phyloP scores from a whole-genome alignment of 2,888 invertebrate species.

The Agonopterix subpropinquella region DNA sequence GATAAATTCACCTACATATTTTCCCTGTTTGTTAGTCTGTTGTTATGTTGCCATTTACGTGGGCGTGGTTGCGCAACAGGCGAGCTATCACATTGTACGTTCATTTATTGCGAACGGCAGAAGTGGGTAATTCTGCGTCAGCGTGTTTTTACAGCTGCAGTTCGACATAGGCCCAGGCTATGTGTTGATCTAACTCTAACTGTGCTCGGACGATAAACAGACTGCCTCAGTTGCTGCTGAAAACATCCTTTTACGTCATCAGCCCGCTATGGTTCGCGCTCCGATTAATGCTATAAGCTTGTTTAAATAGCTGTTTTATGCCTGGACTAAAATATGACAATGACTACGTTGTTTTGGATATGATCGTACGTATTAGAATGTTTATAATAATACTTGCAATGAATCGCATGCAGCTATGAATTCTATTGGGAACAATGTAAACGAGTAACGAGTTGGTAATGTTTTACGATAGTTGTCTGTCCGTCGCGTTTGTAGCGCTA shows the following conservation, averaged over 20 bases:
- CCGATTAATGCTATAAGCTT: slow-evolving; percentile 27
- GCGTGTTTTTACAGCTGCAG: slow-evolving; percentile 70
- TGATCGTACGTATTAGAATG: too few relatives aligned
- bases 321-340: slow-evolving; percentile 18
- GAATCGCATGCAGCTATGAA: background rate
- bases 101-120: slow-evolving; percentile 42
- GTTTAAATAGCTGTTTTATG: slow-evolving; percentile 8
- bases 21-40: slow-evolving; percentile 20
- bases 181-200: slow-evolving; percentile 43
- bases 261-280: slow-evolving; percentile 52
- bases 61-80: slow-evolving; percentile 40
- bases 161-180: slow-evolving; percentile 35
- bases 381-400: background rate
- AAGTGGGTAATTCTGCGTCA: slow-evolving; percentile 43
- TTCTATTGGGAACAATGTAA: slow-evolving; percentile 16
- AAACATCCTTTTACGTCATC: slow-evolving; percentile 76
- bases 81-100: slow-evolving; percentile 38
- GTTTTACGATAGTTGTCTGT: slow-evolving; percentile 18
- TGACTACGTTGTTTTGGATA: background rate
- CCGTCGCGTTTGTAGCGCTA: slow-evolving; percentile 12
- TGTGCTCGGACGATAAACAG: slow-evolving; percentile 70
- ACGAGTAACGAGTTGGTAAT: too few relatives aligned
- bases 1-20: background rate
- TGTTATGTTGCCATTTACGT: slow-evolving; percentile 34
- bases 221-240: slow-evolving; percentile 65